phyloP scores from a whole-genome alignment of 2,797 vertebrate species.

The Halcyon smyrnensis region DNA sequence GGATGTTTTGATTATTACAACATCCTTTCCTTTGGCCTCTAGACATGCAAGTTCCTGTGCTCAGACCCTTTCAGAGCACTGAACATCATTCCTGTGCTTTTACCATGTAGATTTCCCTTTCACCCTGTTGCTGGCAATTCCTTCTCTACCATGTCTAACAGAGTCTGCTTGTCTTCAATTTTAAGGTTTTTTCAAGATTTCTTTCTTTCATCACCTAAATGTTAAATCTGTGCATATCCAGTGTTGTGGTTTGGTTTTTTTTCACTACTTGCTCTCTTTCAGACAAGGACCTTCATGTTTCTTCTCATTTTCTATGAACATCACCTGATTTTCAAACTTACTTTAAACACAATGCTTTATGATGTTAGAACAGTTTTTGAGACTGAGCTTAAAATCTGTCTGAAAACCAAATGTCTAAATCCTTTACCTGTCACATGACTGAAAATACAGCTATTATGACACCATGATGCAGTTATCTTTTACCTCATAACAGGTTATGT shows the following conservation, averaged over 20 bases:
- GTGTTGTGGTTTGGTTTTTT: not conserved
- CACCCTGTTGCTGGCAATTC: not conserved
- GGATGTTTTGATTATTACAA: conserved; percentile 15
- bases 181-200: not conserved
- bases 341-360: not conserved
- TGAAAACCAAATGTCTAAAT: not conserved
- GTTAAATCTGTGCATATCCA: not conserved
- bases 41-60: not conserved
- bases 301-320: not conserved
- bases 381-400: not conserved
- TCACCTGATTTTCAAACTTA: not conserved
- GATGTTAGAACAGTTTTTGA: not conserved
- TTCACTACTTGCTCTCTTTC: not conserved
- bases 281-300: not conserved
- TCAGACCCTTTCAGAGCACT: not conserved
- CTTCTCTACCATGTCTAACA: not conserved
- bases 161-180: not conserved
- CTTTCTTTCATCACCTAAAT: not conserved
- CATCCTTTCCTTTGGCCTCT: not conserved
- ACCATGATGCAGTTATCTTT: not conserved
- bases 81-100: not conserved
- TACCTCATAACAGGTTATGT: not conserved
- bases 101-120: not conserved
- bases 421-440: not conserved
- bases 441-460: not conserved